These are phyloP conservation scores for Melanitta fusca DNA, from an alignment of 2,797 vertebrate genomes.

Conservation along the genomic window DNA sequence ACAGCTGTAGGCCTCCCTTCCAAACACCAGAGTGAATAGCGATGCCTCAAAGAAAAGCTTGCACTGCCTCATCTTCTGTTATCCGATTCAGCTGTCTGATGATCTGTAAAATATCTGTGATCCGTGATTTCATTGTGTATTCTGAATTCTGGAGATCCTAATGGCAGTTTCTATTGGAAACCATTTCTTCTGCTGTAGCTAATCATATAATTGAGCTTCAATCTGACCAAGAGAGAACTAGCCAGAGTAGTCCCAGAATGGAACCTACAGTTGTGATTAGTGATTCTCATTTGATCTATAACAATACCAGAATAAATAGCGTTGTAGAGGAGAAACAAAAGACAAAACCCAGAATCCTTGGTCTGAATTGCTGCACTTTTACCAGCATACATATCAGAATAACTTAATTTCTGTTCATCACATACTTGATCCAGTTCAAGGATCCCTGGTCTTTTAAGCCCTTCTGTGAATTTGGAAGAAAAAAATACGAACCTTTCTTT, in stretches of 20 bases:
- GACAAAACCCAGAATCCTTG: background rate
- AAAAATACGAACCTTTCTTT: background rate
- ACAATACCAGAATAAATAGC: background rate
- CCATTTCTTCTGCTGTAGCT: background rate
- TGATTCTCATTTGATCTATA: background rate
- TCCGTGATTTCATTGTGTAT: background rate
- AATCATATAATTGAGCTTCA: background rate
- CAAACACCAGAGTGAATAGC: background rate
- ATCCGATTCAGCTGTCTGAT: background rate
- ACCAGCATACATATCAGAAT: background rate
- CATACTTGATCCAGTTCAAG: background rate
- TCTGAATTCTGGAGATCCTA: background rate
- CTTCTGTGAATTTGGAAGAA: background rate
- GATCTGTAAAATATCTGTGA: background rate
- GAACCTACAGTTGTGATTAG: background rate
- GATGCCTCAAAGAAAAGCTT: background rate
- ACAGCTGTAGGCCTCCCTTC: background rate
- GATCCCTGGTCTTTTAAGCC: background rate
- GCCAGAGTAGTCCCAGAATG: background rate
- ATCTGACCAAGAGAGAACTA: background rate
- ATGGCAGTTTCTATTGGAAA: background rate
- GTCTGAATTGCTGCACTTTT: background rate
- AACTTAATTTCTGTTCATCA: background rate
- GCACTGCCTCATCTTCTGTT: background rate
- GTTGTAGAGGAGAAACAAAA: background rate